These are phyloP conservation scores for Armadillidium nasatum DNA, from an alignment of 1,140 invertebrate species.

Conservation along the genomic window DNA sequence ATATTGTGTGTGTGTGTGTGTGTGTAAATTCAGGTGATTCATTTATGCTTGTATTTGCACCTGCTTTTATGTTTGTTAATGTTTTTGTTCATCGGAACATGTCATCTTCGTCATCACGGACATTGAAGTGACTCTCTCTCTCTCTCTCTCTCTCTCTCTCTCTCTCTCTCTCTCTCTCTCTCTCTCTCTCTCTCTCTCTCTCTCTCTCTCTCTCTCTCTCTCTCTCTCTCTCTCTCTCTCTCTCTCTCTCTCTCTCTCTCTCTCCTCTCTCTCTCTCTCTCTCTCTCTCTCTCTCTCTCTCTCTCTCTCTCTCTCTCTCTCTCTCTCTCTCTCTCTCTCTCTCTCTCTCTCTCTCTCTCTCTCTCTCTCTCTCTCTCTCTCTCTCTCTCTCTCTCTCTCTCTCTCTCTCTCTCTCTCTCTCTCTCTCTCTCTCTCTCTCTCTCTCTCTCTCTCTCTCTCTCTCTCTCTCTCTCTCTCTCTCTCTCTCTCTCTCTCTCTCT, in stretches of 20 bases:
- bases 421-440: background rate
- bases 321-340: background rate
- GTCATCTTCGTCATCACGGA: no score
- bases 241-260: conserved; percentile 2
- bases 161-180: no score
- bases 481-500: background rate
- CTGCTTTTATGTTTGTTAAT: no score
- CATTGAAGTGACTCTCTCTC: no score
- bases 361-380: background rate
- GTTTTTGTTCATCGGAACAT: no score
- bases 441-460: background rate
- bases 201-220: no score
- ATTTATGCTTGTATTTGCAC: no score
- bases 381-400: background rate
- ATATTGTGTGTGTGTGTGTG: no score
- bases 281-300: background rate
- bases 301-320: background rate
- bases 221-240: no score
- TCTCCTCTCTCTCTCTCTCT: conserved; percentile 13
- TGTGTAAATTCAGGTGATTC: no score
- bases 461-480: background rate
- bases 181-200: no score
- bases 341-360: background rate
- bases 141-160: no score
- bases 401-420: background rate